Evolutionary conservation across 2,113 vertebrate species (phyloP), one percentile per base, ranked within the genome.

Genomic region (Cercocebus atys): DNA sequence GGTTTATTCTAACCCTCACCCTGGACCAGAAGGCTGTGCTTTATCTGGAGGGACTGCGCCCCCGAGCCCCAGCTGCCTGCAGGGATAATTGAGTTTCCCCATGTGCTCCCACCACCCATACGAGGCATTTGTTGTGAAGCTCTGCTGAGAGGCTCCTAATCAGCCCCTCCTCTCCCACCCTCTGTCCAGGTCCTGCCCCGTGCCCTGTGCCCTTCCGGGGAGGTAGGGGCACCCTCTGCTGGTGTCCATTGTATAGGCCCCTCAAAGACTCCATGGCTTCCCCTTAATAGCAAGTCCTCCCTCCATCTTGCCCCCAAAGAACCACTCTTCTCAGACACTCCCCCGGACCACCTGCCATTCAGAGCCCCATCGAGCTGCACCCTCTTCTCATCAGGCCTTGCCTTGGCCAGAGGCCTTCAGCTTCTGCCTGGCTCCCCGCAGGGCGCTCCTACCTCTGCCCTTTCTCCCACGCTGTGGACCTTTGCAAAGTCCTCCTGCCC

Each of bases 61-160:
- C 3, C 8, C 0, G 4, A 61, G 18, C 59, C 1, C 3, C 12
- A 9, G 64, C 78, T 23, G 59, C 17, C 3, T 1, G 38, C 13
- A 47, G 70, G 30, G 30, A 35, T 18, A 8, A 23, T 18, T 64
- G 14, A 6, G 35, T 12, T 43, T 57, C 13, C 59, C 79, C 50
- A 52, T 5, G 50, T 52, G 50, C 50, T 52, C 16, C 52, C 18
- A 7, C 14, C 5, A 32, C 8, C 18, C 45, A 22, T 35, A 38
- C 18, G 3, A 18, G 66, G 6, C 22, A 6, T 35, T 52, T 10
- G 1, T 7, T 1, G 13, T 18, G 45, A 43, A 35, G 59, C 9
- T 25, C 40, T 35, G 3, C 52, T 22, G 17, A 50, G 12, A 10
- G 47, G 47, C 47, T 50, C 3, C 47, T 50, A 50, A 8, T 23